phyloP scores from a whole-genome alignment of 2,113 vertebrate genomes.

The Dunckerocampus dactyliophorus region DNA sequence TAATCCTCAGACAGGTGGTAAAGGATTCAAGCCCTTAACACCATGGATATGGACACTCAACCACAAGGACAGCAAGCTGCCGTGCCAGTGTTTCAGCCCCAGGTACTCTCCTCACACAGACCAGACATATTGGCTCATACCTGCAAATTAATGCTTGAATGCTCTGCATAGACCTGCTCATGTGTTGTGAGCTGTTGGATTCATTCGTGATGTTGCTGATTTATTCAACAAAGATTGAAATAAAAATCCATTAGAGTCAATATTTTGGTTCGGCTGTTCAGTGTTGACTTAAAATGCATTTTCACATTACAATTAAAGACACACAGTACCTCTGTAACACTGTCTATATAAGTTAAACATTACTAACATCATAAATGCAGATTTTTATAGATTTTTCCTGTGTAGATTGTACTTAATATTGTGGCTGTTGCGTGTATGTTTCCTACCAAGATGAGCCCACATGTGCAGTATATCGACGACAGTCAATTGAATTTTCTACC shows the following conservation, averaged over 20 bases:
- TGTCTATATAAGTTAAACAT: too few species aligned
- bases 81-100: constrained; percentile 82
- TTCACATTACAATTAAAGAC: too few species aligned
- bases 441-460: too few species aligned
- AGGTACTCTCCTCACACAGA: constrained; percentile 69
- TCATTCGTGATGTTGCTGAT: background rate
- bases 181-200: background rate
- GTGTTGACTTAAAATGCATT: too few species aligned
- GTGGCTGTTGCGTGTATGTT: too few species aligned
- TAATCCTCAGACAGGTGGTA: constrained; percentile 77
- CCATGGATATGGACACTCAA: constrained; percentile 94
- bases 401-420: too few species aligned
- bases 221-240: too few species aligned
- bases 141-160: background rate
- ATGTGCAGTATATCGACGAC: background rate
- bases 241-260: too few species aligned
- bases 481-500: background rate
- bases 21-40: constrained; percentile 57
- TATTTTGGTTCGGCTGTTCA: too few species aligned
- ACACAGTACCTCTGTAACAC: too few species aligned
- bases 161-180: background rate
- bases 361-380: too few species aligned
- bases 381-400: too few species aligned
- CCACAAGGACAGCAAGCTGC: constrained; percentile 85
- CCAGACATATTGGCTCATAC: background rate